Evolutionary conservation across 2,113 vertebrate species (phyloP), one percentile per base, ranked within the genome.

Genomic region (Nothoprocta perdicaria): DNA sequence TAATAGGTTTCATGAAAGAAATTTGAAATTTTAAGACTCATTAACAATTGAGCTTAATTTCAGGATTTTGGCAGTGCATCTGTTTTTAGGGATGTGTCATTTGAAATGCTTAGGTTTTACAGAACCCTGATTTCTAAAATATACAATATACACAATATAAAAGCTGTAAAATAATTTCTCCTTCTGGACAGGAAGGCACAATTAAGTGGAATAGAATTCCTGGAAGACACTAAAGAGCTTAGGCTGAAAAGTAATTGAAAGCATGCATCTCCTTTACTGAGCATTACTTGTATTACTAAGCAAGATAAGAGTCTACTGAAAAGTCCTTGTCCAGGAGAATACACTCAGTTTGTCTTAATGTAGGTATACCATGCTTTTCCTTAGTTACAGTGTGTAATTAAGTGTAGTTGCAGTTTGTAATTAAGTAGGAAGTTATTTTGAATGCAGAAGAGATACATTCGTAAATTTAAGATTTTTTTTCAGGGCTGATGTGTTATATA

Each of bases 351-450:
- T 84, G 31, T 72, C 50, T 27, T 67, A 65, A 46, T 74, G n/a
- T 45, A 58, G 50, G 41, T 95, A 29, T 31, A 77, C 86, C 57
- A 35, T 63, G 43, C 50, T 89, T 52, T 81, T 86, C 73, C 40
- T 93, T 81, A 23, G 26, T 63, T 87, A n/a, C 53, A 29, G 14
- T 29, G 14, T 55, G 48, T 48, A 48, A 48, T 48, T 48, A 48
- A 48, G 46, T 48, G 46, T 53, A 53, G 52, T 53, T 53, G 26
- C 27, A 53, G 52, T 53, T 68, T 91, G 48, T 82, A 94, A 91
- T 91, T 79, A 91, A 89, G 82, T 80, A 63, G 78, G 46, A 82
- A 53, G 43, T 88, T 85, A 74, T 29, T 93, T 73, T 88, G 69
- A 66, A 89, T 88, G 92, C 55, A 45, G 40, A 84, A 83, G 90